Percentiles rank a stretch among this genome's conserved stretches.
phyloP scores from a whole-genome alignment of 64 coral and sea anemone genomes.

The Pachyseris speciosa region DNA sequence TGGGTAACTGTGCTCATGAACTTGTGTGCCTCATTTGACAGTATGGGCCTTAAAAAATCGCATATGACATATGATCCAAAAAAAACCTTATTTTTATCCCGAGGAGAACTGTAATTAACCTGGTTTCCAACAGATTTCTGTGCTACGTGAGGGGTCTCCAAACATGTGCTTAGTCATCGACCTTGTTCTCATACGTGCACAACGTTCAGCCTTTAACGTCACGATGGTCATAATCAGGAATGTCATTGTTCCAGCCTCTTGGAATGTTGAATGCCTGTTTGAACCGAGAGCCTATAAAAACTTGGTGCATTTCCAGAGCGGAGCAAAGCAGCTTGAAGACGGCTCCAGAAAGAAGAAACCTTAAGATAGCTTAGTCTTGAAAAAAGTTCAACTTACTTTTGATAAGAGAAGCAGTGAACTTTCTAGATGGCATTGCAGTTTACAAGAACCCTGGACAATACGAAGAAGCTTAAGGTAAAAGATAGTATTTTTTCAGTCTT shows the following conservation, averaged over 20 bases:
- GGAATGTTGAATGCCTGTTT: neutral
- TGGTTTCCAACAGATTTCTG: too few relatives aligned
- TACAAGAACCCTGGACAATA: neutral
- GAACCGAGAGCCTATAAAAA: neutral
- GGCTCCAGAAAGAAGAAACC: conserved; percentile 14
- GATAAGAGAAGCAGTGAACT: neutral
- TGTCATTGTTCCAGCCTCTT: neutral
- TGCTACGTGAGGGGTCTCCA: too few relatives aligned
- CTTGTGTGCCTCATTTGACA: too few relatives aligned
- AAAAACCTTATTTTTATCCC: too few relatives aligned
- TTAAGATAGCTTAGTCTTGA: neutral
- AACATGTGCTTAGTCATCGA: too few relatives aligned
- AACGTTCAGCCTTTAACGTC: neutral
- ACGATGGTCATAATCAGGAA: neutral
- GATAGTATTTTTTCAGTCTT: neutral
- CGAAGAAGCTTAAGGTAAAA: conserved; percentile 7
- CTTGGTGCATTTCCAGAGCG: neutral
- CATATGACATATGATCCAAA: too few relatives aligned
- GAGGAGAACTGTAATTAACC: too few relatives aligned
- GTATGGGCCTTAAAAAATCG: too few relatives aligned
- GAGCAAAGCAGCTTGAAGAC: neutral
- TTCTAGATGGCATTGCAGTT: conserved; percentile 13
- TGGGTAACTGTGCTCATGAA: too few relatives aligned
- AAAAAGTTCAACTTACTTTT: too few relatives aligned
- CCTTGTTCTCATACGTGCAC: too few relatives aligned